Evolutionary conservation across 92 coral and sea anemone genomes (phyloP), one percentile per base, ranked within the genome.

Genomic region (Meandrina meandrites): DNA sequence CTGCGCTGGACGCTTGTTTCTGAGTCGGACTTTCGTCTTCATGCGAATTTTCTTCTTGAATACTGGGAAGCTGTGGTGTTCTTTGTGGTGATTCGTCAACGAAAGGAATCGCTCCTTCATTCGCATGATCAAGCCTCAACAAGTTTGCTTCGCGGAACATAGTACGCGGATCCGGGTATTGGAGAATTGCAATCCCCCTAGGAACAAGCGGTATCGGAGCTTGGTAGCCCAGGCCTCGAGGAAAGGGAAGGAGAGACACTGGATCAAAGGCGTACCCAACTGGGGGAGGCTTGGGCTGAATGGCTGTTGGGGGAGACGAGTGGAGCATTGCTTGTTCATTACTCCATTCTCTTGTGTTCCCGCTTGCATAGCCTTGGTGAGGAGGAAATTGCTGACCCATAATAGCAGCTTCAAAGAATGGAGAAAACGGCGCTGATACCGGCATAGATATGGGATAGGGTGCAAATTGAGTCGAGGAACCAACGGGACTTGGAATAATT

Each of bases 61-160:
- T 62, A 75, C 9, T 60, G 34, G 82, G 27, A 27, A 54, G 40
- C 32, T 76, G 16, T 19, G 16, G 42, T 27, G 51, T 30, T 40
- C 31, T 42, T 19, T 12, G 16, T 2, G 76, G n/a, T 8, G 76
- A 0, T 77, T 60, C 82, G 28, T 45, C 15, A 2, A 10, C 27
- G 9, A 64, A 11, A 78, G 82, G 66, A 10, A 1, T 66, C 8
- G 75, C 6, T 15, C n/a, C 74, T 67, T 76, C 58, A 12, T 24
- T 58, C n/a, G 36, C 76, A 1, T 66, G 76, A 32, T 76, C 53
- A 18, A 80, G 88, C 34, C 48, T 66, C 76, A 85, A 62, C 18
- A 91, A 87, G 70, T 92, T 92, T 22, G 97, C 97, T n/a, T 89
- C 84, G 56, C 89, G 90, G 81, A 92, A 90, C 97, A 92, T 92